Conservation (phyloP, 2,797 vertebrate species). For the Garrulus glandarius region DNA sequence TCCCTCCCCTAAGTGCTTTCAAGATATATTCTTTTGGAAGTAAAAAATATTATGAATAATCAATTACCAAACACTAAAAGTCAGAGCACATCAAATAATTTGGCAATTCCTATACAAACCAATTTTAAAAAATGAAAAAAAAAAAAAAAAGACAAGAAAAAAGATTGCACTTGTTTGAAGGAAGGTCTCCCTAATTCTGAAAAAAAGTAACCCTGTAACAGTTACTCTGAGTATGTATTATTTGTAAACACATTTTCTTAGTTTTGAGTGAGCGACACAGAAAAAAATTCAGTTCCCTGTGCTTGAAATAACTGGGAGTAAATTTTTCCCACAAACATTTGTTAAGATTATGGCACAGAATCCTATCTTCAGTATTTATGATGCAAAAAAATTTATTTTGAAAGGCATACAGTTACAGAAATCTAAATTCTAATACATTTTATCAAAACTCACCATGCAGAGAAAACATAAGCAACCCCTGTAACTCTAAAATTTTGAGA, state of each 20-base stretch:
- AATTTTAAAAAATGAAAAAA: neutral
- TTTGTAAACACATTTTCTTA: neutral
- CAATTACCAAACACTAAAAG: neutral
- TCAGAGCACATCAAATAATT: neutral
- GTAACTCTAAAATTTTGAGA: neutral
- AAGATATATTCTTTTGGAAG: neutral
- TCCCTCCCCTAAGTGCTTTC: neutral
- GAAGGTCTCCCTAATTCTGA: neutral
- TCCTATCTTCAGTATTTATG: neutral
- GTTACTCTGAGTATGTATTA: neutral
- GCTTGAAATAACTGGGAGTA: neutral
- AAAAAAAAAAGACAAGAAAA: neutral
- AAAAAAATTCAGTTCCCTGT: neutral
- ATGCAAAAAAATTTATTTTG: neutral
- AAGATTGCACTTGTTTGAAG: neutral
- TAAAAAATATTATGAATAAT: neutral
- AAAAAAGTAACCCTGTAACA: neutral
- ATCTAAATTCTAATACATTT: neutral
- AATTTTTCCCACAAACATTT: neutral
- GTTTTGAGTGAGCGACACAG: neutral
- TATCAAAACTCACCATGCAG: neutral
- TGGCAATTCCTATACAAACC: neutral
- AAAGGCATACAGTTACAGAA: neutral
- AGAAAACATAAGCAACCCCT: neutral
- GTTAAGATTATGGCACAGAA: neutral